Percentiles rank a stretch among this genome's conserved stretches.
phyloP scores from a whole-genome alignment of 2,797 vertebrate species.

The Argya squamiceps region DNA sequence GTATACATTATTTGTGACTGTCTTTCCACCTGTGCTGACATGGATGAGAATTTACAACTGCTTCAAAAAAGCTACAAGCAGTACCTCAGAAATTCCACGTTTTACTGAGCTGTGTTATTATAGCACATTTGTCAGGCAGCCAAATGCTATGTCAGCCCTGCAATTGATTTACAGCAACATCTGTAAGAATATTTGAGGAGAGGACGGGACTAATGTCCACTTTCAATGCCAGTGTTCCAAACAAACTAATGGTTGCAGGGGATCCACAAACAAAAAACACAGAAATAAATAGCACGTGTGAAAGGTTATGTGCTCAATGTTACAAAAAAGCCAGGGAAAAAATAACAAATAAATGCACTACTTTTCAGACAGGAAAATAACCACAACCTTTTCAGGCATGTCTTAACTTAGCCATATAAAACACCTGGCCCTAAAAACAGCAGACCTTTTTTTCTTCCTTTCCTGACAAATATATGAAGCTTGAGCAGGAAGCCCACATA shows the following conservation, averaged over 20 bases:
- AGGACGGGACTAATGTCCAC: slow-evolving; percentile 4
- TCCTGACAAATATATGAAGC: not conserved
- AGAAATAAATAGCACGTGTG: not conserved
- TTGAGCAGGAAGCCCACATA: slow-evolving; percentile 7
- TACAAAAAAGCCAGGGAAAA: not conserved
- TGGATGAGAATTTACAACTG: slow-evolving; percentile 82
- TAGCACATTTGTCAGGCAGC: slow-evolving; percentile 85
- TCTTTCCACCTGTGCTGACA: slow-evolving; percentile 85
- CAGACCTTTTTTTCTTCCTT: not conserved
- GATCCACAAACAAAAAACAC: slow-evolving; percentile 11
- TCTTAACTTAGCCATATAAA: slow-evolving; percentile 32
- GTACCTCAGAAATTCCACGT: slow-evolving; percentile 84
- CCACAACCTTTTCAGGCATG: not conserved
- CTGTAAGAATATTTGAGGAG: slow-evolving; percentile 70
- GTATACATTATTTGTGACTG: slow-evolving; percentile 72
- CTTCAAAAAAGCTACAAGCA: slow-evolving; percentile 83
- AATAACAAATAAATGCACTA: not conserved
- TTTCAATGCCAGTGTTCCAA: not conserved
- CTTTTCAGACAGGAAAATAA: slow-evolving; percentile 28
- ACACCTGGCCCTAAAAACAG: slow-evolving; percentile 57
- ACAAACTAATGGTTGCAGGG: not conserved
- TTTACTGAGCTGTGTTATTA: slow-evolving; percentile 79
- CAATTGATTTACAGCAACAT: slow-evolving; percentile 86
- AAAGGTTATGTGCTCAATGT: not conserved
- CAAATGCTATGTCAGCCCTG: slow-evolving; percentile 81